Conservation (phyloP, 2,113 vertebrate species). For the Hippocampus zosterae region DNA sequence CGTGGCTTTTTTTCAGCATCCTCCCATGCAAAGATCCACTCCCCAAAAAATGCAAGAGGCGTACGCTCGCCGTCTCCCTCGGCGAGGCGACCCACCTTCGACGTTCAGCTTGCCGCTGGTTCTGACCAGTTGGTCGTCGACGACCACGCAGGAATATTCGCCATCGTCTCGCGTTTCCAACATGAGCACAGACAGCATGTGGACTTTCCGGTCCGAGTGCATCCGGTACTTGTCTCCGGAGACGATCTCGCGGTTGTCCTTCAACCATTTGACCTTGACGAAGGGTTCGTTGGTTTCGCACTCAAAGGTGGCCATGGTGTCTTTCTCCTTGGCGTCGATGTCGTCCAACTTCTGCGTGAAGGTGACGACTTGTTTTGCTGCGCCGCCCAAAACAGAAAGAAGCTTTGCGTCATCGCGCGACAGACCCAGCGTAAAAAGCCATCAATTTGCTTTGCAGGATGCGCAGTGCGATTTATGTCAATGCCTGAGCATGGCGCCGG, state of each 20-base stretch:
- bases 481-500: too few relatives aligned
- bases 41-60: neutral
- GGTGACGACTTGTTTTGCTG: conserved; percentile 85
- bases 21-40: neutral
- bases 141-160: conserved; percentile 82
- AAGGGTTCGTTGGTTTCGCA: conserved; percentile 98
- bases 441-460: neutral
- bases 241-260: conserved; percentile 82
- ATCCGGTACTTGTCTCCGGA: conserved; percentile 93
- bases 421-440: neutral
- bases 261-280: conserved; percentile 95
- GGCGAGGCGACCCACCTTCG: conserved; percentile 77
- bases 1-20: neutral
- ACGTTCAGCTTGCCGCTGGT: conserved; percentile 86
- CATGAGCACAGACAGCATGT: conserved; percentile 88
- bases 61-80: fast-evolving
- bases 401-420: neutral
- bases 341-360: conserved; percentile 87
- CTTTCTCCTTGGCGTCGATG: conserved; percentile 85
- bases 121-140: conserved; percentile 81
- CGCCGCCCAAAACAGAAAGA: conserved; percentile 14
- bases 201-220: conserved; percentile 95
- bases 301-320: conserved; percentile 94
- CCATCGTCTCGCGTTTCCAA: conserved; percentile 81
- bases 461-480: neutral